Percentiles rank a stretch among this genome's conserved stretches.
Conservation (phyloP, 2,113 vertebrate genomes). For the Dicentrarchus labrax region DNA sequence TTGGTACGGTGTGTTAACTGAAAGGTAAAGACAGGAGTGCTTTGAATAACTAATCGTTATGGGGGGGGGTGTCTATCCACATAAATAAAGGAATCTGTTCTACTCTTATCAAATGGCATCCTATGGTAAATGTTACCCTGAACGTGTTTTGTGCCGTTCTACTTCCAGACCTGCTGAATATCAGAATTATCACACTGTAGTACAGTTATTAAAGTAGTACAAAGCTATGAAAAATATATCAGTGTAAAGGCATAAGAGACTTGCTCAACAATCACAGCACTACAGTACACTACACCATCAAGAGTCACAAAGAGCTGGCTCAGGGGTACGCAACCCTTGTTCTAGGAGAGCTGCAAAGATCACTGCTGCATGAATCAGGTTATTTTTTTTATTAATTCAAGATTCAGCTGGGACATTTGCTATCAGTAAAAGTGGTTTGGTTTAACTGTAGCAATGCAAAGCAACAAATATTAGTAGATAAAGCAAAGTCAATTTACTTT, state of each 20-base stretch:
- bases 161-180: slow-evolving; percentile 86
- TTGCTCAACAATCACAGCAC: slow-evolving; percentile 78
- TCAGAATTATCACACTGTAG: slow-evolving; percentile 76
- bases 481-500: background rate
- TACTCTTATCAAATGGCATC: slow-evolving; percentile 36
- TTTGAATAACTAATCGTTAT: slow-evolving; percentile 22
- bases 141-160: slow-evolving; percentile 74
- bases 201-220: slow-evolving; percentile 79
- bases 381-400: background rate
- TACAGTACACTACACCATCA: slow-evolving; percentile 76
- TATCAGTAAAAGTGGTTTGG: background rate
- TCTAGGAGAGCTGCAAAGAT: slow-evolving; percentile 11
- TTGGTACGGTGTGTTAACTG: slow-evolving; percentile 12
- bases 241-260: slow-evolving; percentile 80
- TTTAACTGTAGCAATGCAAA: background rate
- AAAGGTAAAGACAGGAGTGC: slow-evolving; percentile 55
- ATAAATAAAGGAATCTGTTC: slow-evolving; percentile 43
- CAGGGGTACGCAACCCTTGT: slow-evolving; percentile 31
- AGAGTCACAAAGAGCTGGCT: slow-evolving; percentile 60
- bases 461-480: background rate
- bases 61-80: background rate
- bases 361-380: background rate
- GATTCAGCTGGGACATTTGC: background rate
- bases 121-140: slow-evolving; percentile 67
- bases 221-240: slow-evolving; percentile 82